Conservation (phyloP, 2,797 vertebrate genomes). For the Dipus sagitta region DNA sequence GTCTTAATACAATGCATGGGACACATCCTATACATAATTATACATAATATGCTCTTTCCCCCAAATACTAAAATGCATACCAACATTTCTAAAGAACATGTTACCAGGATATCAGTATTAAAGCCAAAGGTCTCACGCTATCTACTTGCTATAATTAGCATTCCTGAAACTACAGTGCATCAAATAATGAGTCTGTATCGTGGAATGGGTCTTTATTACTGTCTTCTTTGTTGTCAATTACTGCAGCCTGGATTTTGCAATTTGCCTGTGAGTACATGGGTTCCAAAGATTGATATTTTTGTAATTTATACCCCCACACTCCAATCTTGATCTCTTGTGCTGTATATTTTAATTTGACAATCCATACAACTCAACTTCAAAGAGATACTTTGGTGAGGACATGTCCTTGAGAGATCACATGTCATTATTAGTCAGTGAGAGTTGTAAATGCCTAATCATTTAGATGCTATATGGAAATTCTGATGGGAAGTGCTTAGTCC, state of each 20-base stretch:
- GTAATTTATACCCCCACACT: neutral
- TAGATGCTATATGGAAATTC: neutral
- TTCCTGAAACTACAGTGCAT: neutral
- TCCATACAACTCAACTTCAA: neutral
- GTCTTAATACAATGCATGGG: neutral
- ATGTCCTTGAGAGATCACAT: neutral
- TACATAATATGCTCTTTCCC: neutral
- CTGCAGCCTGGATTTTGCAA: neutral
- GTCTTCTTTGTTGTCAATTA: neutral
- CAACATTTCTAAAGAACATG: neutral
- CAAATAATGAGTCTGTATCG: neutral
- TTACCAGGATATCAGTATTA: neutral
- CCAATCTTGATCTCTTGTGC: neutral
- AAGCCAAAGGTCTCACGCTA: neutral
- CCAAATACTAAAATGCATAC: neutral
- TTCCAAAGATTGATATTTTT: neutral
- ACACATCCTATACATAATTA: neutral
- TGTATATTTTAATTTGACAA: neutral
- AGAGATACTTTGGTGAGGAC: neutral
- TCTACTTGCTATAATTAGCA: neutral
- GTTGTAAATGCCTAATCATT: neutral
- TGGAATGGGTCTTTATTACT: neutral
- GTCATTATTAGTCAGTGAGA: neutral
- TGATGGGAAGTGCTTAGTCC: rapidly evolving
- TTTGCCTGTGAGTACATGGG: neutral